Conservation (phyloP, 2,797 vertebrate genomes). For the Anableps anableps region DNA sequence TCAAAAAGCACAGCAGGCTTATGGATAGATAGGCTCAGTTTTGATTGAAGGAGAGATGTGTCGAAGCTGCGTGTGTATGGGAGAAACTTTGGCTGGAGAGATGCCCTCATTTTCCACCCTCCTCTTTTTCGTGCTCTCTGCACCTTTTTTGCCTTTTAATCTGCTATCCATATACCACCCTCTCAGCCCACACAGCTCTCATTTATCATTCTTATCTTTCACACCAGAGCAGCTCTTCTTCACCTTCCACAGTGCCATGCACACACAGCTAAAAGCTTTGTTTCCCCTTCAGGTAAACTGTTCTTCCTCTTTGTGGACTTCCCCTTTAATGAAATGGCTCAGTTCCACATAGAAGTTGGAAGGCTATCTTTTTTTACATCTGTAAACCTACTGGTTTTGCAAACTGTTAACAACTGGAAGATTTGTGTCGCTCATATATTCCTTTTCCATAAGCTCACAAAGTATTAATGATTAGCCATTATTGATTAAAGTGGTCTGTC, state of each 20-base stretch:
- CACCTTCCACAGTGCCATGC: slow-evolving; percentile 19
- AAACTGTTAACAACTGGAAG: neutral
- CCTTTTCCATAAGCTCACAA: neutral
- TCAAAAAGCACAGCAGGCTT: slow-evolving; percentile 74
- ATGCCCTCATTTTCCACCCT: slow-evolving; percentile 27
- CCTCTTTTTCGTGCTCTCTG: slow-evolving; percentile 18
- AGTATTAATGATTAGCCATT: neutral
- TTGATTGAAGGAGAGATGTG: slow-evolving; percentile 52
- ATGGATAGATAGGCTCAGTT: slow-evolving; percentile 54
- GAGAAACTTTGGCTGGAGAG: slow-evolving; percentile 18
- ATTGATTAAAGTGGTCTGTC: slow-evolving; percentile 9
- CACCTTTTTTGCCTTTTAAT: slow-evolving; percentile 44
- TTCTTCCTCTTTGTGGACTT: slow-evolving; percentile 55
- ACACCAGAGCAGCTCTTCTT: slow-evolving; percentile 19
- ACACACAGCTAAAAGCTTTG: slow-evolving; percentile 1
- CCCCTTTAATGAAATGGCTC: slow-evolving; percentile 18
- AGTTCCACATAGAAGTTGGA: slow-evolving; percentile 27
- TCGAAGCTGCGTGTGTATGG: slow-evolving; percentile 32
- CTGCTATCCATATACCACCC: slow-evolving; percentile 24
- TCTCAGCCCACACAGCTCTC: slow-evolving; percentile 11
- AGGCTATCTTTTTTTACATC: neutral
- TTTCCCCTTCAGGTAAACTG: slow-evolving; percentile 40
- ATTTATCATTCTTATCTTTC: slow-evolving; percentile 47
- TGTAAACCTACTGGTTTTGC: neutral
- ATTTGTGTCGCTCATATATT: neutral